Conservation (phyloP, 2,888 invertebrate species). For the Megamerina dolium region DNA sequence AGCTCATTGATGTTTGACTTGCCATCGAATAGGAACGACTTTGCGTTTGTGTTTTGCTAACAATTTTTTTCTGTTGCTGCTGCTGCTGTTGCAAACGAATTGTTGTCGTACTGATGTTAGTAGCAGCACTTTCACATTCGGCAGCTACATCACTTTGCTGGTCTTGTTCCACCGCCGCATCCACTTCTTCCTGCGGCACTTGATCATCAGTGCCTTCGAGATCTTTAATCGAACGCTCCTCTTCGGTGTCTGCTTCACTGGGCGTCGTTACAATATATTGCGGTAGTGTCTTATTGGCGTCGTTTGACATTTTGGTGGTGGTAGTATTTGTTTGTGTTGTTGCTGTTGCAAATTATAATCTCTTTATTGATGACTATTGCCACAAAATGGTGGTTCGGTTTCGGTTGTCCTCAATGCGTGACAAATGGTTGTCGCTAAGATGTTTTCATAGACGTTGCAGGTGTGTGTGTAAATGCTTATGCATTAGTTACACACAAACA, state of each 20-base stretch:
- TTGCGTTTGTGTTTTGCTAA: constrained; percentile 32
- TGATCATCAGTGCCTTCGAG: constrained; percentile 27
- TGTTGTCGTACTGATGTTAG: constrained; percentile 8
- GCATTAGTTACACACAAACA: too few species aligned
- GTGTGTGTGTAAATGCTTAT: too few species aligned
- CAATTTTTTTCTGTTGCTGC: constrained; percentile 24
- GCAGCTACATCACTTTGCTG: too few species aligned
- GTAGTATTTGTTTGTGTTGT: too few species aligned
- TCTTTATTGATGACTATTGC: too few species aligned
- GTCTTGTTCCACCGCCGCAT: too few species aligned
- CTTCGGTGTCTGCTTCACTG: constrained; percentile 45
- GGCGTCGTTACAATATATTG: constrained; percentile 48
- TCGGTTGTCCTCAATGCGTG: too few species aligned
- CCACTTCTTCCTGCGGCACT: too few species aligned
- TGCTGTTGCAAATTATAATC: too few species aligned
- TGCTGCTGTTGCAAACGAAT: constrained; percentile 14
- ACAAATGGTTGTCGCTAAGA: too few species aligned
- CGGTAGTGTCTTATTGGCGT: constrained; percentile 32
- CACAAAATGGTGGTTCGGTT: too few species aligned
- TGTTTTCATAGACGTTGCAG: too few species aligned
- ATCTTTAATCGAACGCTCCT: constrained; percentile 32
- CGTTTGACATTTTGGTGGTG: constrained; percentile 20
- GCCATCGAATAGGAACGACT: constrained; percentile 33
- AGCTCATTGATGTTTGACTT: constrained; percentile 5
- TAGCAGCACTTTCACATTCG: constrained; percentile 8